Evolutionary conservation across 2,797 vertebrate genomes (phyloP).

Genomic region (Hemibagrus guttatus): DNA sequence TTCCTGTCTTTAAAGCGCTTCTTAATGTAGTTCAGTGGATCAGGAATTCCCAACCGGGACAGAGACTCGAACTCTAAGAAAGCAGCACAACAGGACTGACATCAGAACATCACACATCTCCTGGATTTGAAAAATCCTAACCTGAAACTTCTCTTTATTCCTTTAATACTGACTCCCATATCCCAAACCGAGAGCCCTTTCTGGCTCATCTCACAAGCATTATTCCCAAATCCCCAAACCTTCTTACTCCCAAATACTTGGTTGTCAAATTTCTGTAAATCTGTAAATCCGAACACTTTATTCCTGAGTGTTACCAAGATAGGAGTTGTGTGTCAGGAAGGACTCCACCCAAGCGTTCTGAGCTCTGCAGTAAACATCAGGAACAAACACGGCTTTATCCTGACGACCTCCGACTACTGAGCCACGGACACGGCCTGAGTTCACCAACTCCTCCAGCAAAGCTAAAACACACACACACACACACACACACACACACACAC

Average conservation of each 20-base stretch:
- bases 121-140: not conserved
- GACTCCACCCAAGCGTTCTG: constrained; percentile 95
- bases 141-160: not conserved
- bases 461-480: too few relatives aligned
- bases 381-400: constrained; percentile 92
- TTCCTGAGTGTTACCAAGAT: constrained; percentile 80
- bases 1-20: constrained; percentile 87
- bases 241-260: not conserved
- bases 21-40: constrained; percentile 86
- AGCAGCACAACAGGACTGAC: not conserved
- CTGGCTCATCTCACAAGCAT: too few relatives aligned
- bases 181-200: not conserved
- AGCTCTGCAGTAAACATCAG: constrained; percentile 92
- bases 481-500: not conserved
- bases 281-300: not conserved
- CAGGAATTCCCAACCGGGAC: constrained; percentile 89
- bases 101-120: not conserved
- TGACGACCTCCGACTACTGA: constrained; percentile 89
- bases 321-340: constrained; percentile 94
- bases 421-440: constrained; percentile 84
- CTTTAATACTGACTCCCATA: not conserved
- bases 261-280: not conserved
- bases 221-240: not conserved
- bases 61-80: constrained; percentile 88
- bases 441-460: constrained; percentile 90